Percentiles rank a stretch among this genome's conserved stretches.
These are phyloP conservation scores for Gymnocephalus cernua DNA, from an alignment of 2,113 vertebrate genomes.

Conservation along the genomic window DNA sequence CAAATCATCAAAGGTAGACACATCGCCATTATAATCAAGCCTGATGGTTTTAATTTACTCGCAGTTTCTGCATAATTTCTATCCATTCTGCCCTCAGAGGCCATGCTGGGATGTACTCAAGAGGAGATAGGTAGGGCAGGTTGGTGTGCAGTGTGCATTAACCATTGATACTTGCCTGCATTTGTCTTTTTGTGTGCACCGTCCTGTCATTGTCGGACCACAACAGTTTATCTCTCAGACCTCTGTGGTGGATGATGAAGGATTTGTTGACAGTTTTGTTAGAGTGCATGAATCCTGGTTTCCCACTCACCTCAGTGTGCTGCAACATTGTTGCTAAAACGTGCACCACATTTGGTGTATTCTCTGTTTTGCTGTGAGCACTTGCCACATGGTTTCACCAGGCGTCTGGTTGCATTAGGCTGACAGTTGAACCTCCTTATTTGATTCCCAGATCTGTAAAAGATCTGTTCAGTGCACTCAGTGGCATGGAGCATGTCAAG, in stretches of 20 bases:
- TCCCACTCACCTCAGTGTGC: constrained; percentile 17
- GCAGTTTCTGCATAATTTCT: constrained; percentile 31
- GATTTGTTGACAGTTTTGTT: constrained; percentile 18
- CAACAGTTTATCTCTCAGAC: not conserved
- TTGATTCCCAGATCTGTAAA: constrained; percentile 11
- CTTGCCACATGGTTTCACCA: constrained; percentile 26
- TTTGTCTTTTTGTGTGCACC: constrained; percentile 54
- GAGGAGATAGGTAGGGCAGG: constrained; percentile 83
- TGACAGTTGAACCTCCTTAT: constrained; percentile 14
- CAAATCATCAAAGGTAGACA: constrained; percentile 1
- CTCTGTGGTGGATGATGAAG: constrained; percentile 34
- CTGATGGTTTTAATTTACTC: not conserved
- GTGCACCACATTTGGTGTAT: not conserved
- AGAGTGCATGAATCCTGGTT: constrained; percentile 61
- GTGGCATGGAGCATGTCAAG: not conserved
- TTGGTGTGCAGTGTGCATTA: constrained; percentile 69
- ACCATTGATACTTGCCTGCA: constrained; percentile 54
- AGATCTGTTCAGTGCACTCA: constrained; percentile 4
- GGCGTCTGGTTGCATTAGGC: constrained; percentile 13
- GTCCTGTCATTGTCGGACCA: constrained; percentile 42
- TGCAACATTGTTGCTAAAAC: not conserved
- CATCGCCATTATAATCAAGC: not conserved
- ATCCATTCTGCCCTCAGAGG: constrained; percentile 78
- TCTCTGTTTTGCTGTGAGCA: constrained; percentile 16
- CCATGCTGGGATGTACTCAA: constrained; percentile 82